Evolutionary conservation across 2,113 vertebrate genomes (phyloP).

Genomic region (Smithornis capensis): DNA sequence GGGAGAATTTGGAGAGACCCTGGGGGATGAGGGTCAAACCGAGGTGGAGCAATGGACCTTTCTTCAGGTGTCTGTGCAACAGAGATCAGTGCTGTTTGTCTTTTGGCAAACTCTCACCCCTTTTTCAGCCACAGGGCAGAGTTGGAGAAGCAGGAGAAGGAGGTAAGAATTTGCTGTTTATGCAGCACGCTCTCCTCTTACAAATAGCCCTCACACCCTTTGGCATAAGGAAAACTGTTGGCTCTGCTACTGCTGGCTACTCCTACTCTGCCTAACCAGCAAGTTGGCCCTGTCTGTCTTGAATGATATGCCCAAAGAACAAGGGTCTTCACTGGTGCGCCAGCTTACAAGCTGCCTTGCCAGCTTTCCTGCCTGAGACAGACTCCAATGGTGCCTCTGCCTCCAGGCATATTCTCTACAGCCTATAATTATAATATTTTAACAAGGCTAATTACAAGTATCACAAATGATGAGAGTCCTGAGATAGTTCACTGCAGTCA

Average conservation of each 20-base stretch:
- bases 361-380: background rate
- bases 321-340: background rate
- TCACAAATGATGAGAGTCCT: background rate
- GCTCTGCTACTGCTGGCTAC: background rate
- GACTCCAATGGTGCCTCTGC: background rate
- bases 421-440: background rate
- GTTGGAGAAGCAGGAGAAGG: background rate
- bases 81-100: background rate
- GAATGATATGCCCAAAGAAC: background rate
- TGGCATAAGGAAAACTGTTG: constrained; percentile 11
- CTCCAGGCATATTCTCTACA: background rate
- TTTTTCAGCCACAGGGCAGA: background rate
- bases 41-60: background rate
- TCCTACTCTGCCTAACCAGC: background rate
- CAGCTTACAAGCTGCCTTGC: background rate
- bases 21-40: background rate
- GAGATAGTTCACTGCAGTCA: background rate
- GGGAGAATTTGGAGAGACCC: background rate
- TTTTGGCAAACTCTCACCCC: background rate
- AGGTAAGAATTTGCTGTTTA: background rate
- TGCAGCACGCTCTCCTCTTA: background rate
- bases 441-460: background rate
- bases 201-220: background rate
- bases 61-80: background rate
- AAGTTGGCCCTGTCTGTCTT: constrained; percentile 3